phyloP scores from a whole-genome alignment of 1,140 invertebrate species.

The Wiebesia pumilae region DNA sequence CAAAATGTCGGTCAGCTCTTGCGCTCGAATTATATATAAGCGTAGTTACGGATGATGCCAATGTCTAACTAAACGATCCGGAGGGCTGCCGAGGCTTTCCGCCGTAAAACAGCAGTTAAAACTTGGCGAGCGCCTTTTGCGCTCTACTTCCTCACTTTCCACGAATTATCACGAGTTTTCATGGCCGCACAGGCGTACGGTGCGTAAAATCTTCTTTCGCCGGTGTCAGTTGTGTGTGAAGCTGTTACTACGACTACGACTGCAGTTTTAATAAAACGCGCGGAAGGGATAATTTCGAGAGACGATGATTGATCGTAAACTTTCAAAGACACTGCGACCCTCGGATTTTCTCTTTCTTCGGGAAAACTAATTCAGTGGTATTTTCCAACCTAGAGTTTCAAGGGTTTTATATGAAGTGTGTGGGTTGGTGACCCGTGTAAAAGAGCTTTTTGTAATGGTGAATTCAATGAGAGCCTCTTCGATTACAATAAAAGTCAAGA shows the following conservation, averaged over 20 bases:
- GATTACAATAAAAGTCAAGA: background rate
- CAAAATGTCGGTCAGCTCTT: background rate
- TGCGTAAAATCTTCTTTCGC: slow-evolving; percentile 53
- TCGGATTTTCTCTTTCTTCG: slow-evolving; percentile 1
- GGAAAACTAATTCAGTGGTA: slow-evolving; percentile 22
- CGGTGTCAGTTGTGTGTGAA: background rate
- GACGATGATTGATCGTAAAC: slow-evolving; percentile 51
- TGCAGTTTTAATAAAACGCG: slow-evolving; percentile 40
- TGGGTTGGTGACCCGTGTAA: slow-evolving; percentile 1
- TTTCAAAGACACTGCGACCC: background rate
- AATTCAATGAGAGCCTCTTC: background rate
- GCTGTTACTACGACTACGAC: background rate
- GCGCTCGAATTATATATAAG: slow-evolving; percentile 1
- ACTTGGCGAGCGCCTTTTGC: slow-evolving; percentile 54
- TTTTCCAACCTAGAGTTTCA: background rate
- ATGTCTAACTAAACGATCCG: slow-evolving; percentile 52
- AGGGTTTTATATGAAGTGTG: background rate
- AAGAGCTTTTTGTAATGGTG: background rate
- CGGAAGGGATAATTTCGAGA: slow-evolving; percentile 1
- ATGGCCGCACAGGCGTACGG: slow-evolving; percentile 9
- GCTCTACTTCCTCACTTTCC: slow-evolving; percentile 23
- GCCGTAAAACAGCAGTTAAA: slow-evolving; percentile 62
- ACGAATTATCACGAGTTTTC: slow-evolving; percentile 50
- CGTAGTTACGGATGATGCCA: slow-evolving; percentile 21
- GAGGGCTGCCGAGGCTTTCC: slow-evolving; percentile 22